Evolutionary conservation across 2,888 invertebrate species (phyloP).

Genomic region (Lysandra bellargus): DNA sequence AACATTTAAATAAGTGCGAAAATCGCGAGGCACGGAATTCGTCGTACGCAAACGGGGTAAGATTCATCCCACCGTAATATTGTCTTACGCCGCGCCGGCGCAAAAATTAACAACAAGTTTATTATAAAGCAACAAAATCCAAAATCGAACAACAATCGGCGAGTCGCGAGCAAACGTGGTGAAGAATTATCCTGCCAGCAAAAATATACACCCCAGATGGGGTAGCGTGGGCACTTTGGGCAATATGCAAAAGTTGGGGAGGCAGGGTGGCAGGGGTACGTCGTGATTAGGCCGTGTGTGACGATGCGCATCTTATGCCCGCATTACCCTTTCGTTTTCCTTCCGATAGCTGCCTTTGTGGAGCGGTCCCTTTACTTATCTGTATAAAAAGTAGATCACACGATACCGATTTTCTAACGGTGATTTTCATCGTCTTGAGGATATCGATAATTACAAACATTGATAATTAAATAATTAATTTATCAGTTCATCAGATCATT

Average conservation of each 20-base stretch:
- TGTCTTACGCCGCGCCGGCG: slow-evolving; percentile 41
- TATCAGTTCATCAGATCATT: neutral
- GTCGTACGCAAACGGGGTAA: slow-evolving; percentile 42
- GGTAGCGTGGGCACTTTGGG: slow-evolving; percentile 73
- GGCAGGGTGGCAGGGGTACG: slow-evolving; percentile 52
- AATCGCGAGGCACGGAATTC: slow-evolving; percentile 40
- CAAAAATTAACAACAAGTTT: slow-evolving; percentile 42
- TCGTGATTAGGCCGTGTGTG: slow-evolving; percentile 79
- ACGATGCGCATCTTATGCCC: slow-evolving; percentile 80
- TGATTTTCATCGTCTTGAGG: slow-evolving; percentile 45
- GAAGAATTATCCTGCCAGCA: slow-evolving; percentile 57
- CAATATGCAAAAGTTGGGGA: slow-evolving; percentile 77
- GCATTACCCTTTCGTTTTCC: slow-evolving; percentile 80
- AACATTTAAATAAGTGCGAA: slow-evolving; percentile 43
- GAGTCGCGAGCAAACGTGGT: slow-evolving; percentile 44
- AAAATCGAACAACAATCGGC: slow-evolving; percentile 46
- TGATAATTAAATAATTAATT: neutral
- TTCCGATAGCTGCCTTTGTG: slow-evolving; percentile 79
- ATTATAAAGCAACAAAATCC: slow-evolving; percentile 45
- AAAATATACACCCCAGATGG: slow-evolving; percentile 61
- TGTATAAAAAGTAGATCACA: slow-evolving; percentile 64
- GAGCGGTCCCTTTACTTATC: slow-evolving; percentile 62
- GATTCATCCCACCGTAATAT: slow-evolving; percentile 43
- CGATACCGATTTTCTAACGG: slow-evolving; percentile 64
- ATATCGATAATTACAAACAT: slow-evolving; percentile 39